Evolutionary conservation across 1,140 invertebrate genomes (phyloP).

Genomic region (Leptopilina clavipes): DNA sequence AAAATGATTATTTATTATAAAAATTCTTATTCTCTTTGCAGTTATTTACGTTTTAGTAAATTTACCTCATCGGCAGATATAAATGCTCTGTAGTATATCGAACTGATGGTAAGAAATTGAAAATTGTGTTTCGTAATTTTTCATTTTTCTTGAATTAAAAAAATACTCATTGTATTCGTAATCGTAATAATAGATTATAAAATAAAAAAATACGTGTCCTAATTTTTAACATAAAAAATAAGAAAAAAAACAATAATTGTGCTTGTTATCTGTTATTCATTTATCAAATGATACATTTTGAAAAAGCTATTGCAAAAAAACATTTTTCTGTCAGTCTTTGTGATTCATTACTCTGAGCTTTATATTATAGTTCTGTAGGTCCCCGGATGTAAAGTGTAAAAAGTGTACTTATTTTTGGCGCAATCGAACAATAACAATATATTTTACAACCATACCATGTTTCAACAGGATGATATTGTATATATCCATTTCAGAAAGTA

Average conservation of each 20-base stretch:
- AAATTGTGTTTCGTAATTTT: too few relatives aligned
- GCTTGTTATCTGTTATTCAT: not conserved
- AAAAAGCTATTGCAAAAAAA: not conserved
- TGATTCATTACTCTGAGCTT: not conserved
- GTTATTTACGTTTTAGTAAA: too few relatives aligned
- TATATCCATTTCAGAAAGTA: not conserved
- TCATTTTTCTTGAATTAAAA: too few relatives aligned
- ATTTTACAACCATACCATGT: not conserved
- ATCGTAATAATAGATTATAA: too few relatives aligned
- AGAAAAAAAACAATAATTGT: not conserved
- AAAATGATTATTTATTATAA: too few relatives aligned
- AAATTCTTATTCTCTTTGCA: too few relatives aligned
- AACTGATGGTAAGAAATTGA: too few relatives aligned
- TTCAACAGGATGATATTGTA: not conserved
- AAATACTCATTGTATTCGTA: too few relatives aligned
- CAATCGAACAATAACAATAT: not conserved
- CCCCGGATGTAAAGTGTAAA: not conserved
- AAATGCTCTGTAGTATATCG: too few relatives aligned
- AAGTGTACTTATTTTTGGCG: not conserved
- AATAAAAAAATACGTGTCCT: too few relatives aligned
- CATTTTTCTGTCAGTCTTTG: constrained; percentile 2
- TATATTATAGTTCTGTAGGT: not conserved
- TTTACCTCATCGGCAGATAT: too few relatives aligned
- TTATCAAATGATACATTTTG: not conserved
- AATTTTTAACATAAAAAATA: too few relatives aligned